Evolutionary conservation across 1,140 invertebrate species (phyloP).

Genomic region (Drosophila ironensis): DNA sequence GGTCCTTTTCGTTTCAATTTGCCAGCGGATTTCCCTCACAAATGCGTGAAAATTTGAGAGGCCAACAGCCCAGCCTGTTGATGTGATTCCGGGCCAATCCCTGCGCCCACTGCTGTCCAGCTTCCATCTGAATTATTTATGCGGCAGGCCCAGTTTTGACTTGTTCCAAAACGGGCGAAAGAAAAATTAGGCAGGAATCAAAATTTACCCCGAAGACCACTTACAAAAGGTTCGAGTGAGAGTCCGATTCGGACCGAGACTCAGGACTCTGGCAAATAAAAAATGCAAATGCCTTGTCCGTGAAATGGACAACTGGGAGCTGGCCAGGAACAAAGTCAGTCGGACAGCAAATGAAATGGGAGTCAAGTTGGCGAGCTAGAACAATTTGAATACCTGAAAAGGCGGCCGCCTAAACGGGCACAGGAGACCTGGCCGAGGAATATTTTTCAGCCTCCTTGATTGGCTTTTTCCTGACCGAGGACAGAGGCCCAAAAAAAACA

Average conservation of each 20-base stretch:
- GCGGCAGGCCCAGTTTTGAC: conserved; percentile 51
- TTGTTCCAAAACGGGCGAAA: conserved; percentile 29
- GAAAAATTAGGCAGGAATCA: conserved; percentile 74
- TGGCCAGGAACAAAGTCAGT: conserved; percentile 12
- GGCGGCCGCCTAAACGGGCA: conserved; percentile 44
- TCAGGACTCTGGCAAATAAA: conserved; percentile 61
- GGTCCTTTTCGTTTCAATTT: conserved; percentile 75
- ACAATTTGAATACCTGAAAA: conserved; percentile 57
- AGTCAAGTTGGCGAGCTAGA: conserved; percentile 51
- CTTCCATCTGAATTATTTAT: conserved; percentile 58
- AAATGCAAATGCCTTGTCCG: conserved; percentile 62
- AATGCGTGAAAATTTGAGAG: conserved; percentile 67
- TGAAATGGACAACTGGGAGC: conserved; percentile 72
- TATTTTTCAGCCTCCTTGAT: conserved; percentile 29
- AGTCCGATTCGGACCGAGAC: conserved; percentile 11
- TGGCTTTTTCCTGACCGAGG: conserved; percentile 7
- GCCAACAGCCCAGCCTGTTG: conserved; percentile 9
- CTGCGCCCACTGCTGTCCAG: conserved; percentile 8
- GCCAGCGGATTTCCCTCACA: conserved; percentile 21
- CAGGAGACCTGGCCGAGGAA: conserved; percentile 31
- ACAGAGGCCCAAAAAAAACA: too few relatives aligned
- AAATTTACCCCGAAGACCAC: conserved; percentile 73
- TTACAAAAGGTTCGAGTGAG: conserved; percentile 40
- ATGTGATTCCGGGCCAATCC: conserved; percentile 50
- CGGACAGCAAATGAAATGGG: conserved; percentile 51